Base-by-base conservation (phyloP, 1,140 invertebrate genomes). In the Magallana gigas region DNA sequence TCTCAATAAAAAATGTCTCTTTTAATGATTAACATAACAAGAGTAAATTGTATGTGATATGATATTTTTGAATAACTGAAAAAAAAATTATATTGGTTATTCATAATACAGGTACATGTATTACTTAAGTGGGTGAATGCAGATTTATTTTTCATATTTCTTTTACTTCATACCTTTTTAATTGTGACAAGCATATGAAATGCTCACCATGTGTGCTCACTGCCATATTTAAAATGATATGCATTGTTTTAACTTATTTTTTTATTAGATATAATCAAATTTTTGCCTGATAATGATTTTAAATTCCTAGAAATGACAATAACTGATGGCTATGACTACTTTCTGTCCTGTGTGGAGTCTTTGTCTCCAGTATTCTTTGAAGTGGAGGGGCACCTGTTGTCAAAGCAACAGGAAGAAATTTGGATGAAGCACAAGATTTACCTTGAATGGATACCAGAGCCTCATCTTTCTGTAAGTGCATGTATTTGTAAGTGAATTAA, bases 331-430 rank as follows among this genome's bases (percentile, higher is more conserved):
- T 57, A 57, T 18, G 76, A 85, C n/a, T 88, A 88, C 18, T 88
- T 88, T 83, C 59, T 68, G 29, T 58, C 58, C 29, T 88, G 87
- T 88, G 59, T 85, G 14, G 29, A 59, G 62, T n/a, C 29, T 16
- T 62, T 88, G n/a, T 62, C 76, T 36, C 76, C 59, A 11, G 36
- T 85, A 8, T 88, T 88, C 82, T 18, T 62, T 29, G 76, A 85
- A 85, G 81, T 59, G 18, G 84, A 85, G 23, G 23, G 83, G 2
- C 36, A 58, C 9, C 4, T 76, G 68, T 23, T 11, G 7, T 36
- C 23, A 11, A 76, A 76, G 11, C 68, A 14, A 7, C 18, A 18
- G 60, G 6, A 76, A 29, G 68, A 76, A 1, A 76, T 76, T 12
- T 76, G 68, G 68, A 76, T 76, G 23, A 76, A 76, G 9, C 68